A percentile compares a stretch with the other conserved stretches of the same genome.
phyloP scores from a whole-genome alignment of 2,113 vertebrate species.

The Anser cygnoides region DNA sequence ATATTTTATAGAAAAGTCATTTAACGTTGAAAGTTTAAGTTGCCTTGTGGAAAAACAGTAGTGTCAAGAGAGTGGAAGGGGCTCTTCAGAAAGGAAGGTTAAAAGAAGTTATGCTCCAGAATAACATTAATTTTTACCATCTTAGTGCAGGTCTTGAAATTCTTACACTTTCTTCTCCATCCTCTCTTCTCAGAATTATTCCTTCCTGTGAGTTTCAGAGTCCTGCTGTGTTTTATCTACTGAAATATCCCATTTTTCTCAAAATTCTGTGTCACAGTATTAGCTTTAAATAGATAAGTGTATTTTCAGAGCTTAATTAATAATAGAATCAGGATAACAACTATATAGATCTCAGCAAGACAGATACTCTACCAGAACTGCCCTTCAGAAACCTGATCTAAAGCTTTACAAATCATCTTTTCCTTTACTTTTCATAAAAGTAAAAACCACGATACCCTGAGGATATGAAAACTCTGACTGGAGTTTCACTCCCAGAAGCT shows the following conservation, averaged over 20 bases:
- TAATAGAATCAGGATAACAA: background rate
- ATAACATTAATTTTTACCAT: background rate
- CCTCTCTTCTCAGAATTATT: background rate
- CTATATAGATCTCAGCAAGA: background rate
- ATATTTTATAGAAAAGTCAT: background rate
- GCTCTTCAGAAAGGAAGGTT: background rate
- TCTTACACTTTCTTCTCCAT: background rate
- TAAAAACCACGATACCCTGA: background rate
- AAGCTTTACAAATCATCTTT: background rate
- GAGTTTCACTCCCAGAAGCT: background rate
- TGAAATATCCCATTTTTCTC: background rate
- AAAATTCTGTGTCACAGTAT: background rate
- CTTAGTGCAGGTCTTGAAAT: background rate
- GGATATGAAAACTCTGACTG: background rate
- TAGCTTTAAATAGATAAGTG: background rate
- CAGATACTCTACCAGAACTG: background rate
- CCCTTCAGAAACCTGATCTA: background rate
- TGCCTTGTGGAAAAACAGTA: background rate
- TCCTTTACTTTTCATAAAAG: background rate
- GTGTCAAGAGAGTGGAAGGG: background rate
- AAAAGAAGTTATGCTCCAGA: background rate
- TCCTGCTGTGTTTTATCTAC: background rate
- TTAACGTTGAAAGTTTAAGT: background rate
- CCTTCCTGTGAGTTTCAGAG: background rate
- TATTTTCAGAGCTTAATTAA: slow-evolving; percentile 17